Base-by-base conservation (phyloP, 2,888 invertebrate genomes). In the Onchidella celtica region DNA sequence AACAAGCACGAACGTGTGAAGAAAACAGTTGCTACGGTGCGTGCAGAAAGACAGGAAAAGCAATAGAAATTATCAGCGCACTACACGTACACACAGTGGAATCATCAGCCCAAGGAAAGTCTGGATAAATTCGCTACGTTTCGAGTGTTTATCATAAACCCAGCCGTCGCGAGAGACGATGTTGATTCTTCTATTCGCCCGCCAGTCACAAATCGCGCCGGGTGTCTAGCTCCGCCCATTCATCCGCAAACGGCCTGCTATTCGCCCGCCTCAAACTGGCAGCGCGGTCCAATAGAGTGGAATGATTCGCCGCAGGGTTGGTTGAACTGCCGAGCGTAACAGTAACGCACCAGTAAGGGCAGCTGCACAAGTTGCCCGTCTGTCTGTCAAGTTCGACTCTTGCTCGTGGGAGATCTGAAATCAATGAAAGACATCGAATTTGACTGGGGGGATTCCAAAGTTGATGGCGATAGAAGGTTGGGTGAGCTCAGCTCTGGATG, bases 81-180 rank as follows among this genome's bases (percentile, higher is more conserved):
- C 34, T 24, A 57, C n/a, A 40, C 14, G 32, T 55, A 36, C 57
- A 72, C 72, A 59, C 72, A 59, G 57, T 59, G 34, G 40, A 59
- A 72, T 17, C 59, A 72, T 17, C 72, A 34, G 59, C 57, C 59
- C 72, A 57, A 57, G 57, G 72, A 72, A 72, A 59, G 32, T 72
- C 63, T 74, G 36, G 61, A 63, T 74, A 63, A 63, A 61, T 61
- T 63, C 74, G 34, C 74, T 38, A 63, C 9, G 36, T n/a, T 63
- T 74, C 21, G 36, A 63, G 74, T 63, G 74, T 74, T 74, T 74
- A 74, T 74, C 74, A 74, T 74, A 38, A 74, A 63, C 74, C 63
- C 3, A 40, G n/a, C 38, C 40, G 74, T 40, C 63, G 29, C 38
- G 36, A 21, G 70, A 55, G 47, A 29, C 55, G 70, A 11, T 70